Evolutionary conservation across 2,888 invertebrate species (phyloP), one percentile per base, ranked within the genome.

Genomic region (Microdon myrmicae): DNA sequence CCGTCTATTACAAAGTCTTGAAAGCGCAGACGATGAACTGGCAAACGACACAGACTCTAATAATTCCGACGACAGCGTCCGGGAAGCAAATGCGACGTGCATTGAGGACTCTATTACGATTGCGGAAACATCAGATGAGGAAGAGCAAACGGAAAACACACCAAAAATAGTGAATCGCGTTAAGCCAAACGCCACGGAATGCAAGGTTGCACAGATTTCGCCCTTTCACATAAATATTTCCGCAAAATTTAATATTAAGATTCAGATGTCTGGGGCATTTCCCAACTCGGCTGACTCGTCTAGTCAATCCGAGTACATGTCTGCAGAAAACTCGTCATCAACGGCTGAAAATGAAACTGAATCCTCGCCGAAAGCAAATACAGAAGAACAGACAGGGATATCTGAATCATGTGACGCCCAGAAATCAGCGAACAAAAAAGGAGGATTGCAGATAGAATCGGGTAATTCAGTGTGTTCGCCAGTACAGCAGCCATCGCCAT

Each of bases 181-280:
- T 13, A 14, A 12, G 19, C 9, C 16, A 44, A 1, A 31, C 9
- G 10, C 6, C n/a, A 1, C 16, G 8, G 17, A 25, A 23, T 2
- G 12, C 17, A n/a, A 13, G 37, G 25, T 19, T 54, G 19, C 19
- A 5, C 45, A 34, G 1, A 44, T 56, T 25, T 54, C 34, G 10
- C 48, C 72, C 38, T 69, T 74, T 14, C 72, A 73, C 70, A 74
- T 78, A 6, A 79, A 76, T 66, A 79, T 79, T 26, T 77, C 79
- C 1, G 78, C 79, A 1, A 79, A 75, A 64, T 75, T 79, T 8
- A 78, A 77, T 54, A 79, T 79, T 10, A 76, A 79, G 58, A 75
- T 79, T 25, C 73, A 75, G 14, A 74, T 79, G 45, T 72, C 77
- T 1, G 53, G 41, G 19, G 47, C 56, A n/a, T 31, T 41, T 1